phyloP scores from a whole-genome alignment of 2,113 vertebrate species.

The Hydrochoerus hydrochaeris region DNA sequence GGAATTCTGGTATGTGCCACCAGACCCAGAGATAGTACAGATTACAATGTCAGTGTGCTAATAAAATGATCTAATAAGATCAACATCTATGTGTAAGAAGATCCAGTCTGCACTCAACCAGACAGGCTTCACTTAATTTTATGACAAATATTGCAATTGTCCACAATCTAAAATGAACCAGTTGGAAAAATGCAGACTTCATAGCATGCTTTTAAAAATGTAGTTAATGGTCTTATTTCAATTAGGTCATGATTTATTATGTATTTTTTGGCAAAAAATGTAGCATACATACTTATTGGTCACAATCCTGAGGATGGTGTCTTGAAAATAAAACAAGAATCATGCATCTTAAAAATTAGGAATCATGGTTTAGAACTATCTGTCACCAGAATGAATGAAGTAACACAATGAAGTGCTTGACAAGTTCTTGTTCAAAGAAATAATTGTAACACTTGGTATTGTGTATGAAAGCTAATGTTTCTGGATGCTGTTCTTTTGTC shows the following conservation, averaged over 20 bases:
- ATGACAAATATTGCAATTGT: not conserved
- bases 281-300: not conserved
- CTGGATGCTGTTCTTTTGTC: not conserved
- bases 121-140: not conserved
- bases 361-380: not conserved
- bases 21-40: not conserved
- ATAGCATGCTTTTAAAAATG: not conserved
- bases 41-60: not conserved
- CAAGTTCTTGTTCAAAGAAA: not conserved
- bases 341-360: not conserved
- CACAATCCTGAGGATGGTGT: not conserved
- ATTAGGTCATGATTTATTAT: not conserved
- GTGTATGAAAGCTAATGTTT: not conserved
- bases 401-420: not conserved
- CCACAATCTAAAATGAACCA: not conserved
- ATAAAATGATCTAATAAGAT: not conserved
- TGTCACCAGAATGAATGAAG: not conserved
- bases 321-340: not conserved
- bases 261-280: not conserved
- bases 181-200: not conserved
- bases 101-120: not conserved
- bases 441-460: not conserved
- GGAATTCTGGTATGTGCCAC: not conserved
- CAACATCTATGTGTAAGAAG: not conserved
- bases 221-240: not conserved